phyloP scores from a whole-genome alignment of 2,888 invertebrate genomes.

The Alviniconcha strummeri region DNA sequence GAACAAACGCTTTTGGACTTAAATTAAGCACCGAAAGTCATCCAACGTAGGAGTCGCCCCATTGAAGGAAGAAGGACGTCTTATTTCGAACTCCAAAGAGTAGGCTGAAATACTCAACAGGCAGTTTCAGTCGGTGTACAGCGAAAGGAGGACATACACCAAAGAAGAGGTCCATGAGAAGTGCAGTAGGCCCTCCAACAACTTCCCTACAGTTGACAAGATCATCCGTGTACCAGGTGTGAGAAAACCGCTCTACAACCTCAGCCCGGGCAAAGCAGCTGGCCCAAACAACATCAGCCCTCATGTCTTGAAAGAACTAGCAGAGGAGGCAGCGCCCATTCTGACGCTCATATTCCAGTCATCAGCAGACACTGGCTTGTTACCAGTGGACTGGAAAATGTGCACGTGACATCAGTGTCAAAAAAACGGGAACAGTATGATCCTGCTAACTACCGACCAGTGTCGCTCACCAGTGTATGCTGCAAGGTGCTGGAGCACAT shows the following conservation, averaged over 20 bases:
- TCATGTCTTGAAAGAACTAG: background rate
- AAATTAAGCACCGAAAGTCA: conserved; percentile 1
- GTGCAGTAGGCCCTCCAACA: background rate
- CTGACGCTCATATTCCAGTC: background rate
- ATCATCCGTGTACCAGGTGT: background rate
- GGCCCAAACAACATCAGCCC: background rate
- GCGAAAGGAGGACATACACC: background rate
- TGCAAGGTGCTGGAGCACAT: conserved; percentile 14
- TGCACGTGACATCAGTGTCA: background rate
- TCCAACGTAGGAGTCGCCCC: background rate
- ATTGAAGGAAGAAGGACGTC: background rate
- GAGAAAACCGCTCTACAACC: background rate
- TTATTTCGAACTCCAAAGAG: background rate
- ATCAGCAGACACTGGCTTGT: background rate
- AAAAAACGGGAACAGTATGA: background rate
- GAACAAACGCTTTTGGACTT: background rate
- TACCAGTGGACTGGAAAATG: conserved; percentile 9
- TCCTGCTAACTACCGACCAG: background rate
- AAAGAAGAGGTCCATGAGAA: background rate
- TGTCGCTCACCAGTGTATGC: conserved; percentile 15
- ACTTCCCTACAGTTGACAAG: background rate
- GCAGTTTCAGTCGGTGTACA: conserved; percentile 15
- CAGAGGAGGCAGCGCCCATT: background rate
- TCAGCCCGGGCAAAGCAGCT: background rate
- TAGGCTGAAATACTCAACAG: background rate